Conservation (phyloP, 2,888 invertebrate species). For the Girardia tigrina region DNA sequence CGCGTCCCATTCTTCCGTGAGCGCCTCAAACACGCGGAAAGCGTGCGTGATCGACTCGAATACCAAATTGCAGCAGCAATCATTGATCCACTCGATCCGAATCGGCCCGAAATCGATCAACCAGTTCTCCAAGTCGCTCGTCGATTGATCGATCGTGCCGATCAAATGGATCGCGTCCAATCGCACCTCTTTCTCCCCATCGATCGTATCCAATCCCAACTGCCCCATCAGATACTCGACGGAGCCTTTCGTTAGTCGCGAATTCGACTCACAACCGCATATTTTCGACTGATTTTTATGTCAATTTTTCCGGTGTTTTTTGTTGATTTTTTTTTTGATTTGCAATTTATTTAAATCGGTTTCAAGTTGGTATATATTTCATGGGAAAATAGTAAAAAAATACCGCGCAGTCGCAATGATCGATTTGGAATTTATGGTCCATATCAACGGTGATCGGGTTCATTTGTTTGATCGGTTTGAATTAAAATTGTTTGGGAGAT, state of each 20-base stretch:
- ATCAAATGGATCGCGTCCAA: not conserved
- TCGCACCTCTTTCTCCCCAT: not conserved
- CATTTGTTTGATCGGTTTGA: too few species aligned
- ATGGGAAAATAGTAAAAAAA: too few species aligned
- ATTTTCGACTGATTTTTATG: slow-evolving; percentile 9
- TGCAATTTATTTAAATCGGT: too few species aligned
- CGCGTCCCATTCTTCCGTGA: not conserved
- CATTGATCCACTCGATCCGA: not conserved
- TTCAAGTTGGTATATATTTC: too few species aligned
- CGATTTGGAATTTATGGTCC: too few species aligned
- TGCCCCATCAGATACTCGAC: not conserved
- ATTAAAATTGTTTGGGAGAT: too few species aligned
- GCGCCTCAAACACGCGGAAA: not conserved
- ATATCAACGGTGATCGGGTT: too few species aligned
- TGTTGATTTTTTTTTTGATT: too few species aligned
- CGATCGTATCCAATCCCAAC: not conserved
- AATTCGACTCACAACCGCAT: not conserved
- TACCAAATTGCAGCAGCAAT: not conserved
- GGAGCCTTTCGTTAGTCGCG: not conserved
- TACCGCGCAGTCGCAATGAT: too few species aligned
- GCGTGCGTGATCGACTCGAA: not conserved
- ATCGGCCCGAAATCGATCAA: not conserved
- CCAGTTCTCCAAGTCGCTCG: not conserved
- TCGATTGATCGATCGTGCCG: not conserved
- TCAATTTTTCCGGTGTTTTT: too few species aligned